Conservation (phyloP, 2,797 vertebrate species). For the Mionectes olivaceus region DNA sequence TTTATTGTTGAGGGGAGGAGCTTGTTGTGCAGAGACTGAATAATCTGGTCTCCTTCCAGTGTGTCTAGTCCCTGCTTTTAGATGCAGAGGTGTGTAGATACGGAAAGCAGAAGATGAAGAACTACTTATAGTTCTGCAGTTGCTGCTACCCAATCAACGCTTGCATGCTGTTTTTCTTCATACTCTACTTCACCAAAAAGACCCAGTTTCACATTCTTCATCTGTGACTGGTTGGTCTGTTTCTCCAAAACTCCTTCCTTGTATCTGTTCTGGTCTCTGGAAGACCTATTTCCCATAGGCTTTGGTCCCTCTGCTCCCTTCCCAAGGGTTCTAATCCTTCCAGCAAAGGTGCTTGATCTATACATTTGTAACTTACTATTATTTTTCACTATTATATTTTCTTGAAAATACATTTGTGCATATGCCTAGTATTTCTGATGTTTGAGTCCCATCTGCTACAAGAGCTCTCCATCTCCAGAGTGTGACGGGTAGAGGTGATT, state of each 20-base stretch:
- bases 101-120: not conserved
- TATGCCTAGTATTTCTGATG: not conserved
- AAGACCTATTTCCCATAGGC: not conserved
- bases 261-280: not conserved
- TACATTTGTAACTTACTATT: not conserved
- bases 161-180: not conserved
- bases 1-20: not conserved
- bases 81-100: not conserved
- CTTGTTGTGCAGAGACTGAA: not conserved
- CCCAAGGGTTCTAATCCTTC: not conserved
- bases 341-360: not conserved
- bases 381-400: not conserved
- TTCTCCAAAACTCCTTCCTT: not conserved
- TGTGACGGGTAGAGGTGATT: not conserved
- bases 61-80: not conserved
- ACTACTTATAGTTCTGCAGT: not conserved
- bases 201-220: fast-evolving
- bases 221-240: not conserved
- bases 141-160: not conserved
- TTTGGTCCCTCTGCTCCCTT: not conserved
- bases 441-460: not conserved
- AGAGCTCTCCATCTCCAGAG: not conserved
- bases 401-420: not conserved
- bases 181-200: not conserved
- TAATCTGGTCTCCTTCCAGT: not conserved